These are phyloP conservation scores for Cyphomyrus discorhynchus DNA, from an alignment of 2,113 vertebrate genomes.

Conservation along the genomic window DNA sequence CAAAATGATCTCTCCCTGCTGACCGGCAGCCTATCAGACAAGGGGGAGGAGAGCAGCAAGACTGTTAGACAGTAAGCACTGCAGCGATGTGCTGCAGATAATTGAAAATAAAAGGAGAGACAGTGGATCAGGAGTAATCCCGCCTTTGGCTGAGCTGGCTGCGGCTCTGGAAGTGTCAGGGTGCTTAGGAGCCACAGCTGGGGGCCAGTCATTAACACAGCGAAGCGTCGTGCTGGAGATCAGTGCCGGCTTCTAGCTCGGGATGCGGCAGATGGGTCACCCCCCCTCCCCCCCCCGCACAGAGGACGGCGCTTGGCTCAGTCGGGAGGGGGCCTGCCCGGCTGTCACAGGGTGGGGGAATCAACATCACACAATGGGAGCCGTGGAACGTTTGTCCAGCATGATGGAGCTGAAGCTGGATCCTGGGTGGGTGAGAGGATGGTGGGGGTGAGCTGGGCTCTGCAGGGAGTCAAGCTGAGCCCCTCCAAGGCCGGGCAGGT, in stretches of 20 bases:
- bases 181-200: no score
- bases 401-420: background rate
- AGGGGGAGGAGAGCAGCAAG: background rate
- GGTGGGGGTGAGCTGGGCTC: background rate
- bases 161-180: background rate
- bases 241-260: background rate
- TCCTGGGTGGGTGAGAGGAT: background rate
- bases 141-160: background rate
- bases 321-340: background rate
- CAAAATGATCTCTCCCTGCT: background rate
- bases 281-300: background rate
- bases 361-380: background rate
- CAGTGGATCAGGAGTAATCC: background rate
- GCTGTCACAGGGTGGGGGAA: background rate
- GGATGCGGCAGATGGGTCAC: background rate
- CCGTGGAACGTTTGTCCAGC: background rate
- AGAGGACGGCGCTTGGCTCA: background rate
- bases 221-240: background rate
- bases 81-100: background rate
- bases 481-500: background rate
- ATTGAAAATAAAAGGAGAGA: background rate
- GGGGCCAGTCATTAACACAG: background rate
- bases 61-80: background rate
- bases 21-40: background rate
- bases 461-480: background rate